Conservation (phyloP, 1,140 invertebrate genomes). For the Laupala kohalensis region DNA sequence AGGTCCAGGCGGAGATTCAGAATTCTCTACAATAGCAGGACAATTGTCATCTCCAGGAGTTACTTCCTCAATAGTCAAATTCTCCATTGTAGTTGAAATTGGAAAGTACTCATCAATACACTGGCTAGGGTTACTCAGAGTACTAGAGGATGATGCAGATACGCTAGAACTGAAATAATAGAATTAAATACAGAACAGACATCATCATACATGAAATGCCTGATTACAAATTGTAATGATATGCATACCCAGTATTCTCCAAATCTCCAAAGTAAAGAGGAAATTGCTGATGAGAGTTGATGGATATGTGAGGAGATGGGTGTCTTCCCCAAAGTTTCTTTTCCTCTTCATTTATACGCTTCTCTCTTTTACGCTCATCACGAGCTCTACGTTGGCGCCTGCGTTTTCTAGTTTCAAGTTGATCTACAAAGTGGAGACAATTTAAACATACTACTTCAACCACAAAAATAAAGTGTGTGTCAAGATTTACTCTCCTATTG, state of each 20-base stretch:
- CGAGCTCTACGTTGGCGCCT: slow-evolving; percentile 44
- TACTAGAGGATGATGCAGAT: neutral
- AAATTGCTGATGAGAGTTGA: slow-evolving; percentile 51
- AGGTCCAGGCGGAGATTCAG: neutral
- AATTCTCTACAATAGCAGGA: neutral
- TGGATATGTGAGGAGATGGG: slow-evolving; percentile 38
- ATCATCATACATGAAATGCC: no score
- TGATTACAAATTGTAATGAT: neutral
- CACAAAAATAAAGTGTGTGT: no score
- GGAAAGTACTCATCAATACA: neutral
- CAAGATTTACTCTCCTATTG: no score
- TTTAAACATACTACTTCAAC: no score
- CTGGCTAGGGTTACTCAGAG: neutral
- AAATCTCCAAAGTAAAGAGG: slow-evolving; percentile 37
- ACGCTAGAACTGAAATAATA: slow-evolving; percentile 14
- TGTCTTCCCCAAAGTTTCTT: slow-evolving; percentile 53
- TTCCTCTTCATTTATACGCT: slow-evolving; percentile 53
- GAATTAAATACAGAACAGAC: neutral
- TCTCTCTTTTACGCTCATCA: slow-evolving; percentile 56
- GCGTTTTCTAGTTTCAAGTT: slow-evolving; percentile 47
- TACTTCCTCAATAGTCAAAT: neutral
- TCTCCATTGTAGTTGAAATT: neutral
- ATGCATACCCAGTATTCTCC: slow-evolving; percentile 23
- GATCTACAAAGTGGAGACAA: no score
- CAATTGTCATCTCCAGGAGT: neutral